Percentiles rank a stretch among this genome's conserved stretches.
phyloP scores from a whole-genome alignment of 35 echinoderm and acorn worm genomes.

The Anneissia japonica region DNA sequence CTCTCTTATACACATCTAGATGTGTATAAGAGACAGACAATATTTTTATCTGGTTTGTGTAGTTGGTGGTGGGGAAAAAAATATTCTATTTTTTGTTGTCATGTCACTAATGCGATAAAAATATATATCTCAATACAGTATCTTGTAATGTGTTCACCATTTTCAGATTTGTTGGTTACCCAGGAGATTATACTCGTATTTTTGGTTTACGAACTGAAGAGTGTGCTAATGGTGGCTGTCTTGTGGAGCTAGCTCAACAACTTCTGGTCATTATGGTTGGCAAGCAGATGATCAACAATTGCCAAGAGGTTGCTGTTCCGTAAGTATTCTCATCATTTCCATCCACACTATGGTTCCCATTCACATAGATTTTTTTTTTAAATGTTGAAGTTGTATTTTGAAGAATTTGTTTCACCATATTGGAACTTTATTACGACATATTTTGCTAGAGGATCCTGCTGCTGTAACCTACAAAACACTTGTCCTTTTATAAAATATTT shows the following conservation, averaged over 20 bases:
- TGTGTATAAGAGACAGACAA: no score
- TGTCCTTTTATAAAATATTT: no score
- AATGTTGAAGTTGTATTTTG: background rate
- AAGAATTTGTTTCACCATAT: no score
- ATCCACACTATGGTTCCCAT: background rate
- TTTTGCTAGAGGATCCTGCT: no score
- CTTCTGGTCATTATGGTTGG: conserved; percentile 96
- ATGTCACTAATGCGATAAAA: no score
- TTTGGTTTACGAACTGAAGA: conserved; percentile 88
- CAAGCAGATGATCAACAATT: conserved; percentile 98
- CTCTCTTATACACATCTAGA: no score
- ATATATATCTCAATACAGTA: no score
- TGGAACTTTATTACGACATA: no score
- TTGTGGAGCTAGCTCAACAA: conserved; percentile 91
- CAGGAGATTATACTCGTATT: conserved; percentile 63
- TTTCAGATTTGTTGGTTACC: conserved; percentile 87
- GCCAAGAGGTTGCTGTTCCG: conserved; percentile 91
- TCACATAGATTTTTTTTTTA: background rate
- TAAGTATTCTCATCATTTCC: conserved; percentile 38
- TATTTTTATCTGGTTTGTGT: no score
- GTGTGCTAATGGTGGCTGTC: conserved; percentile 84
- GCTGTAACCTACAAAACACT: no score
- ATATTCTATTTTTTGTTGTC: no score
- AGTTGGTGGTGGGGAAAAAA: no score
- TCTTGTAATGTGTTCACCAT: background rate